A percentile compares a stretch with the other conserved stretches of the same genome.
These are phyloP conservation scores for Limnephilus auricula DNA, from an alignment of 2,888 invertebrate species.

Conservation along the genomic window DNA sequence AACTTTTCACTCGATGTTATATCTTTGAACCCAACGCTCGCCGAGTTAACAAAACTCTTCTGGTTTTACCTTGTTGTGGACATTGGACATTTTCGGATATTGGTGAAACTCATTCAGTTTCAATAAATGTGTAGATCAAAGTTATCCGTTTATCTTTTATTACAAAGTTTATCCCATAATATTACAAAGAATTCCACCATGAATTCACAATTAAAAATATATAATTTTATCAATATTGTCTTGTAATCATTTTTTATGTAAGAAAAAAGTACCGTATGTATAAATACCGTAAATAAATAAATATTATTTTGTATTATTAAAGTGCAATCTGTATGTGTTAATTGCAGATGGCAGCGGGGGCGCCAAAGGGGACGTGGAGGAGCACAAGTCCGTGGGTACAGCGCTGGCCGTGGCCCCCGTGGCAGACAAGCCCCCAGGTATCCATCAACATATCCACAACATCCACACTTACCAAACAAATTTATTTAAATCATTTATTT, in stretches of 20 bases:
- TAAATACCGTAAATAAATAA: too few relatives aligned
- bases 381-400: slow-evolving; percentile 32
- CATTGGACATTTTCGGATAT: not conserved
- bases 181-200: not conserved
- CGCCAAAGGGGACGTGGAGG: slow-evolving; percentile 34
- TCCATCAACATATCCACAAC: too few relatives aligned
- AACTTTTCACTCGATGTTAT: too few relatives aligned
- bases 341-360: not conserved
- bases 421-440: slow-evolving; percentile 35
- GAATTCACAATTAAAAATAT: not conserved
- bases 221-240: not conserved
- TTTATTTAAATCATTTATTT: not conserved
- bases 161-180: too few relatives aligned
- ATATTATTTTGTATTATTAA: not conserved
- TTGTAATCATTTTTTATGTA: too few relatives aligned
- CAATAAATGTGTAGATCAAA: not conserved
- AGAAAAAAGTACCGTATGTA: too few relatives aligned
- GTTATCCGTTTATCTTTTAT: too few relatives aligned
- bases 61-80: not conserved
- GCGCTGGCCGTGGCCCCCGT: slow-evolving; percentile 43
- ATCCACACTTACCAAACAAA: not conserved
- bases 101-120: not conserved
- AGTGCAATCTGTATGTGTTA: not conserved
- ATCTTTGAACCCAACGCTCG: too few relatives aligned
- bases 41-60: too few relatives aligned